These are phyloP conservation scores for Cetoscarus ocellatus DNA, from an alignment of 2,797 vertebrate species.

Conservation along the genomic window DNA sequence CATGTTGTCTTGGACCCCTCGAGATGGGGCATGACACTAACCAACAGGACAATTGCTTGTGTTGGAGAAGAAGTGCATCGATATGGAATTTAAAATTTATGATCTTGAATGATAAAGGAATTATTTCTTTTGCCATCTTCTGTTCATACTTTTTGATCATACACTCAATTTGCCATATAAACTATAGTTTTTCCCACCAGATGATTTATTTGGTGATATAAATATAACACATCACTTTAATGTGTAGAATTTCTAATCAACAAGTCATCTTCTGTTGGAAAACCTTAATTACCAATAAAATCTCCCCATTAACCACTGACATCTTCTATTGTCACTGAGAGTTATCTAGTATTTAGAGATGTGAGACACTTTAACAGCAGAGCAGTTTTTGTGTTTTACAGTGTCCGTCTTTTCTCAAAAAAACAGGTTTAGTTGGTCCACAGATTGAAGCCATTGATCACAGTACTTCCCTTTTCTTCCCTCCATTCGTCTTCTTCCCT, in stretches of 20 bases:
- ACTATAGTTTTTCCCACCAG: no score
- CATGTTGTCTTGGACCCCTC: no score
- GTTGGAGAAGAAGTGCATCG: no score
- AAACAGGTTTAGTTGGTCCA: neutral
- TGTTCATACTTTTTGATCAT: no score
- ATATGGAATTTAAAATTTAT: no score
- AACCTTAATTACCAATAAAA: neutral
- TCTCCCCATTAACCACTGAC: neutral
- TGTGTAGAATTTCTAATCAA: neutral
- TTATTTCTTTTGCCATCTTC: no score
- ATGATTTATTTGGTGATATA: no score
- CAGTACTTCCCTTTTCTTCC: conserved; percentile 1
- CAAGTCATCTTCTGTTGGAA: neutral
- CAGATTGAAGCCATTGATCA: conserved; percentile 32
- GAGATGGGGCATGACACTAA: no score
- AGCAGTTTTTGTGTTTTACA: conserved; percentile 6
- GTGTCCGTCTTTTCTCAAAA: neutral
- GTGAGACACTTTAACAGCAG: conserved; percentile 12
- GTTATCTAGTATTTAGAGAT: neutral
- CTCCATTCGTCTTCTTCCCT: conserved; percentile 10
- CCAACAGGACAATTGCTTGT: no score
- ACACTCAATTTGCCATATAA: no score
- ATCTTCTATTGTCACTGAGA: neutral
- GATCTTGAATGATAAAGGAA: no score
- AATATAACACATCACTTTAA: no score